Evolutionary conservation across 2,113 vertebrate genomes (phyloP), one percentile per base, ranked within the genome.

Genomic region (Atrichornis clamosus): DNA sequence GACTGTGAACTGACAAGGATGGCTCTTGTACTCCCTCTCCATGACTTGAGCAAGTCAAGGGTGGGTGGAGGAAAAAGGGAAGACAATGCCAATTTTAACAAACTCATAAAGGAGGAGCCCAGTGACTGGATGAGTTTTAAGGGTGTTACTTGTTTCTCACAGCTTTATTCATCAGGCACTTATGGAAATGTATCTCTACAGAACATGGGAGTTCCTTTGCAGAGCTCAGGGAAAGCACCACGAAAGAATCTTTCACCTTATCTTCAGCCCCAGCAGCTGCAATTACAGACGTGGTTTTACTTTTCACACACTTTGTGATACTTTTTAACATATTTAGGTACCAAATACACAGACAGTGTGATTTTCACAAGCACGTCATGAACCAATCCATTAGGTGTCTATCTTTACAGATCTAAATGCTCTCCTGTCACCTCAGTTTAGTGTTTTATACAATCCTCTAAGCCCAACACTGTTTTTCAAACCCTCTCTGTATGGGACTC

Each of bases 41-140:
- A 44, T 23, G 42, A 77, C 82, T 92, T 94, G 64, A 85, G 76
- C 46, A 94, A 91, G 76, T 78, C 83, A 93, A 64, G 80, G 76
- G 64, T 73, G 68, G 24, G 27, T 70, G 47, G 47, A 92, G 33
- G 19, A 92, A 28, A 84, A 78, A 15, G 65, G 80, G 26, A 92
- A 80, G 53, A 92, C 44, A 56, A 75, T 23, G 52, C 11, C 47
- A 64, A 33, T 85, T 94, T 87, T 35, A 90, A 33, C 60, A 75
- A 44, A 50, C 60, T 60, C 64, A 22, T 30, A 33, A 68, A 63
- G 44, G 32, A 91, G 72, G 2, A 90, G 56, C 37, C 64, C 63
- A 59, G 20, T 16, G 52, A 80, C 72, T 88, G 72, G 32, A 56
- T 70, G 47, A 64, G 56, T 64, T 86, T 75, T 88, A 77, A 86